Evolutionary conservation across 2,113 vertebrate genomes (phyloP), one percentile per base, ranked within the genome.

Genomic region (Dromas ardeola): DNA sequence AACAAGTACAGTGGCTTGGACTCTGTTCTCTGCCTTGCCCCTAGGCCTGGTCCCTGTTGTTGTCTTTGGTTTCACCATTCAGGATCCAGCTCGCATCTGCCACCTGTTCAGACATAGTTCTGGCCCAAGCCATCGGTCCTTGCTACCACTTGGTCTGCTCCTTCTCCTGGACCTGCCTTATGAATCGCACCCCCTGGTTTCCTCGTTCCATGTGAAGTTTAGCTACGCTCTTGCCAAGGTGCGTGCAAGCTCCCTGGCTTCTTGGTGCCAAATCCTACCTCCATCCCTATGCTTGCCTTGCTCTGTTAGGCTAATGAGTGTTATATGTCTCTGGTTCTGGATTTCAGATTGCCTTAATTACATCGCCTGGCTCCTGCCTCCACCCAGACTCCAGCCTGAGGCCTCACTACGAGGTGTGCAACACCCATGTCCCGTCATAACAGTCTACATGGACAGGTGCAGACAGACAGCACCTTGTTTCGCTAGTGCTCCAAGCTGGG

Each of bases 271-370:
- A 95, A 59, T 40, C 63, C 47, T 43, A 63, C 55, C 36, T 63
- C 65, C 26, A 66, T 25, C 71, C 3, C 0, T 38, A 29, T 3
- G 32, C 30, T 72, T 72, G 12, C 69, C 81, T 81, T 36, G 17
- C 43, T 76, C 77, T 89, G 43, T 76, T 29, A 91, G 70, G 56
- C 52, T 96, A 94, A 90, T 90, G 45, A 90, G 61, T 43, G n/a
- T 59, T 96, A 15, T 73, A 59, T 65, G 66, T 87, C 66, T 94
- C 81, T 45, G 61, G 81, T 85, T 93, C 81, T 80, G 77, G 63
- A 88, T 81, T 96, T 93, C 84, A 94, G 81, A 85, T 85, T 91
- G 73, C 38, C 70, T 95, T 94, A 85, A 96, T 95, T 96, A 85
- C 61, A 84, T 81, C 77, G 76, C 13, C 69, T 61, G 56, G 86